These are phyloP conservation scores for Mythimna vitellina DNA, from an alignment of 2,888 invertebrate species.

Conservation along the genomic window DNA sequence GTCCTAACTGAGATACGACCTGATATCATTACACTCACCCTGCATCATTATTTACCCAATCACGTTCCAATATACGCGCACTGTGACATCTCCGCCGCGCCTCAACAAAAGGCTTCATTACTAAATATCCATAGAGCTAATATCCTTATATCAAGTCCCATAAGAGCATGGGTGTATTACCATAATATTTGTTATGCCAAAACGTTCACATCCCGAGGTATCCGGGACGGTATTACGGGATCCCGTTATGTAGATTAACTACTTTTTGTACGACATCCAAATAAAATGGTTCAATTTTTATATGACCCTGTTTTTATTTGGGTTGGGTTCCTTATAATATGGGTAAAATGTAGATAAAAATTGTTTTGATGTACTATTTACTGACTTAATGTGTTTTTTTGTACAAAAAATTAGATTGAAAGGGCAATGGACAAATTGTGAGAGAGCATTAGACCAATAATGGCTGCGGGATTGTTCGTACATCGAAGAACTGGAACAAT, in stretches of 20 bases:
- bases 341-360: constrained; percentile 4
- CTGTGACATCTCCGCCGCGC: background rate
- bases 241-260: constrained; percentile 81
- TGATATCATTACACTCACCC: background rate
- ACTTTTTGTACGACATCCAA: constrained; percentile 70
- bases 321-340: constrained; percentile 52
- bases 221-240: constrained; percentile 27
- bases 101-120: constrained; percentile 24
- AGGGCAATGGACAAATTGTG: background rate
- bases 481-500: no score
- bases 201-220: constrained; percentile 63
- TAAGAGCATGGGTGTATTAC: constrained; percentile 53
- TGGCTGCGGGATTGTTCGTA: no score
- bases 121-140: constrained; percentile 34
- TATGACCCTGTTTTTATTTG: constrained; percentile 48
- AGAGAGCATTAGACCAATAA: no score
- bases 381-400: background rate
- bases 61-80: constrained; percentile 22
- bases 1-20: background rate
- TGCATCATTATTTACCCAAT: background rate
- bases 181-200: constrained; percentile 70
- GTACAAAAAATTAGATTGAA: no score
- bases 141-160: constrained; percentile 42
- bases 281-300: constrained; percentile 66
- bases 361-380: background rate